These are phyloP conservation scores for Melanostoma mellinum DNA, from an alignment of 2,888 invertebrate genomes.

Conservation along the genomic window DNA sequence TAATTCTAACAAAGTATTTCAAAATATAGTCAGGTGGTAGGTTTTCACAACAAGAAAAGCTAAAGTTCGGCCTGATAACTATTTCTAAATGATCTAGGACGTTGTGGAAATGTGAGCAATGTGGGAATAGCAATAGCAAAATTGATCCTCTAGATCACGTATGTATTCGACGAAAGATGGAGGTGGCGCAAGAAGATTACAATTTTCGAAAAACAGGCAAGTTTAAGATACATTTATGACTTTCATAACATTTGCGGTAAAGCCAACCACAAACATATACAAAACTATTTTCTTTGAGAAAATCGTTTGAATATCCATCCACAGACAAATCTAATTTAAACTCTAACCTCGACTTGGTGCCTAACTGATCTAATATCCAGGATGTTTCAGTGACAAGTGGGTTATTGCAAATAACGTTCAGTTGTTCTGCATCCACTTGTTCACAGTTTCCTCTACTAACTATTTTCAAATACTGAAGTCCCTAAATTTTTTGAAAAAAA, in stretches of 20 bases:
- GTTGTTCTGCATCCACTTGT: too few species aligned
- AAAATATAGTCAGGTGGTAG: conserved; percentile 1
- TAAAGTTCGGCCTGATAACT: neutral
- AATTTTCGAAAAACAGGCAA: neutral
- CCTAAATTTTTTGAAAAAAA: too few species aligned
- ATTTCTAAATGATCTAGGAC: neutral
- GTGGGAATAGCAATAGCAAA: neutral
- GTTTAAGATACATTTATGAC: neutral
- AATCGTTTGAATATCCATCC: neutral
- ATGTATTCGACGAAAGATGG: neutral
- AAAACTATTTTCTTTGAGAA: conserved; percentile 12
- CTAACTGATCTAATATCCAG: too few species aligned
- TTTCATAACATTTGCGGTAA: neutral
- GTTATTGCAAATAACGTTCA: too few species aligned
- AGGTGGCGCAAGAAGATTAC: neutral
- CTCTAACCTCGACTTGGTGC: too few species aligned
- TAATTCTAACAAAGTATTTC: neutral
- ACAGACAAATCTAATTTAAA: neutral
- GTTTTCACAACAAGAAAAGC: neutral
- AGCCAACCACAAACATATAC: conserved; percentile 14
- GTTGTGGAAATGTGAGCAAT: neutral
- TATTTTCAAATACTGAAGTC: too few species aligned
- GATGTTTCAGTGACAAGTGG: too few species aligned
- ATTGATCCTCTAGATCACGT: conserved; percentile 3
- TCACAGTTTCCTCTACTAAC: too few species aligned